Conservation (phyloP, 1,140 invertebrate genomes). For the Zaprionus nigranus region DNA sequence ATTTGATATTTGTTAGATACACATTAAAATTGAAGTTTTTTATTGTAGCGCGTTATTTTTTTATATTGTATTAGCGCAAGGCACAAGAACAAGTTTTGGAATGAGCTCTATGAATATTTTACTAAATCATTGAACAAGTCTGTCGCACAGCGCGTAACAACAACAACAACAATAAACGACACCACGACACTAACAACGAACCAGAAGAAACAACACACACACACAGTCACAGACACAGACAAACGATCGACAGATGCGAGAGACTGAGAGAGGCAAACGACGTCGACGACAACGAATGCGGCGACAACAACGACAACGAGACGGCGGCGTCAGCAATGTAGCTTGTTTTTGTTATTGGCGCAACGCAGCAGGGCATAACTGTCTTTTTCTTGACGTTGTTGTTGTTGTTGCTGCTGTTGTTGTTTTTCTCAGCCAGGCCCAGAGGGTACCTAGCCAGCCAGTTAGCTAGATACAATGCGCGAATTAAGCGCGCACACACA, state of each 20-base stretch:
- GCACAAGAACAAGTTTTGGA: constrained; percentile 64
- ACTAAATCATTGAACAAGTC: constrained; percentile 63
- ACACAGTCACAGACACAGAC: neutral
- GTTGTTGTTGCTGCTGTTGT: constrained; percentile 35
- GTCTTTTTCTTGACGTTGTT: constrained; percentile 52
- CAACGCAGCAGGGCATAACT: constrained; percentile 67
- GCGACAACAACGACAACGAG: constrained; percentile 41
- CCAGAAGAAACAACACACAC: constrained; percentile 33
- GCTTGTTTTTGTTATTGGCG: constrained; percentile 67
- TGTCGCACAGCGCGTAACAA: constrained; percentile 60
- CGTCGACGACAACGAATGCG: constrained; percentile 28
- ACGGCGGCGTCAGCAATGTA: constrained; percentile 59
- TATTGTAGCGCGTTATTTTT: constrained; percentile 38
- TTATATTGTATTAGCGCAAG: constrained; percentile 50
- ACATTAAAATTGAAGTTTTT: constrained; percentile 44
- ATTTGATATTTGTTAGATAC: constrained; percentile 48
- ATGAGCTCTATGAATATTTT: constrained; percentile 62
- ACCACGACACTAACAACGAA: constrained; percentile 65
- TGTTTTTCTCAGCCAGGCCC: constrained; percentile 39
- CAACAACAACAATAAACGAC: constrained; percentile 72
- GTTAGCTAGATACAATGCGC: constrained; percentile 65
- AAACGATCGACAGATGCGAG: constrained; percentile 53
- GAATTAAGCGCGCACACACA: constrained; percentile 62
- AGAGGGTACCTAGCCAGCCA: constrained; percentile 40
- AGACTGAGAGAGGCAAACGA: constrained; percentile 37